Evolutionary conservation across 2,888 invertebrate genomes (phyloP), one percentile per base, ranked within the genome.

Genomic region (Beris morrisii): DNA sequence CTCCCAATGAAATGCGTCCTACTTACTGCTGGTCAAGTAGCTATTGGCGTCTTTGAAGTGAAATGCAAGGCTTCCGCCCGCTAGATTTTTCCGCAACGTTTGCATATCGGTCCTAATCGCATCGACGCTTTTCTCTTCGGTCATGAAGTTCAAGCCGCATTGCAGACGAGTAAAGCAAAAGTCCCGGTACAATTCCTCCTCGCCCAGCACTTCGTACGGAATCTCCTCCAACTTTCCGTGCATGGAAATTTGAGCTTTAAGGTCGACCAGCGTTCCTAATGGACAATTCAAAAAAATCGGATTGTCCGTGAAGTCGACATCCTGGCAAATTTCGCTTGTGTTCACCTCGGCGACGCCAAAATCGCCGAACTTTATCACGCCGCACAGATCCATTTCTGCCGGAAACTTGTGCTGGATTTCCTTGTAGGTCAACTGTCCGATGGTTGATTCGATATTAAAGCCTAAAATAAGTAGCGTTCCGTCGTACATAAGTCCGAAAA

Each of bases 281-380:
- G 82, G 82, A 72, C 84, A 83, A 66, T 83, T 82, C 50, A 92
- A 80, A 61, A 90, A 82, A 66, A 91, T 82, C 4, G 91, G 91
- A 80, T 91, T 91, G 75, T 92, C 91, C 59, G 91, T 91, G 73
- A 91, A 88, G 76, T 91, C 89, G 66, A 92, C 87, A 79, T 89
- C 87, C 78, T 86, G 85, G 48, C 86, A 76, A 72, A 85, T 84
- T 76, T 87, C 86, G 75, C 85, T 86, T 31, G 87, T 81, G 73
- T 86, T 85, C 4, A 84, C 84, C 72, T 87, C 85, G 53, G 85
- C 83, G 70, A 85, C 84, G 52, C 84, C 79, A 56, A 83, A 83
- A 72, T 87, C 85, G 22, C 86, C 86, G 70, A 89, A 86, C 73
- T 86, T 87, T 13, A 91, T 84, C 66, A 89, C 83, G 31, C 92